Base-by-base conservation (phyloP, 2,797 vertebrate species). In the Merluccius polli region DNA sequence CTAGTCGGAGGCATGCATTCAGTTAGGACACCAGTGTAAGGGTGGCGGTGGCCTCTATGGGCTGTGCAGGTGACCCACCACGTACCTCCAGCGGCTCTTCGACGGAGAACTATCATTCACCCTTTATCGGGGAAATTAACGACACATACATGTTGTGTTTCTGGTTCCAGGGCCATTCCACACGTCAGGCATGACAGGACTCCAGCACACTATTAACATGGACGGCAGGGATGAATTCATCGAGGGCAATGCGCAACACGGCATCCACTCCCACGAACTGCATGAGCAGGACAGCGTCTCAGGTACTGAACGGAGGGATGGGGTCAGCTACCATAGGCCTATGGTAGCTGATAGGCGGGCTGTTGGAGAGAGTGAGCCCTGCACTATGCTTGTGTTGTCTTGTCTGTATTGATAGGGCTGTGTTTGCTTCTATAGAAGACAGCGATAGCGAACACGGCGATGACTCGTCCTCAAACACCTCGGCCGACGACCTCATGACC, bases 371-470 rank as follows among this genome's bases (percentile, higher is more conserved):
- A 88, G 86, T 89, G 87, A 90, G 88, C 83, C 87, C 85, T 88
- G 85, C 90, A 87, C 85, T 92, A 83, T 90, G 88, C 77, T 90
- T 27, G 44, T 52, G 59, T 65, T 65, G 59, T 65, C 59, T 13
- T 86, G 90, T 90, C 87, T 89, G 81, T 92, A 91, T 89, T 93
- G 91, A 92, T 91, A 91, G 87, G 89, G 86, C 84, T 91, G 87
- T 92, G 91, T 90, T 90, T 90, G 84, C 90, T 86, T 86, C 88
- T 86, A 81, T 92, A 95, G 94, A 95, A 84, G 94, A 95, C 82
- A 94, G 94, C 6, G 94, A 95, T 87, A 95, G 94, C 36, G 94
- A 95, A 83, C 91, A 89, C 81, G 91, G 91, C 6, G 94, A 94
- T 84, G 93, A 95, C 89, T 92, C 90, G 4, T 93, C 92, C 73